Percentiles rank a stretch among this genome's conserved stretches.
Conservation (phyloP, 2,113 vertebrate species). For the Irena cyanogastra region DNA sequence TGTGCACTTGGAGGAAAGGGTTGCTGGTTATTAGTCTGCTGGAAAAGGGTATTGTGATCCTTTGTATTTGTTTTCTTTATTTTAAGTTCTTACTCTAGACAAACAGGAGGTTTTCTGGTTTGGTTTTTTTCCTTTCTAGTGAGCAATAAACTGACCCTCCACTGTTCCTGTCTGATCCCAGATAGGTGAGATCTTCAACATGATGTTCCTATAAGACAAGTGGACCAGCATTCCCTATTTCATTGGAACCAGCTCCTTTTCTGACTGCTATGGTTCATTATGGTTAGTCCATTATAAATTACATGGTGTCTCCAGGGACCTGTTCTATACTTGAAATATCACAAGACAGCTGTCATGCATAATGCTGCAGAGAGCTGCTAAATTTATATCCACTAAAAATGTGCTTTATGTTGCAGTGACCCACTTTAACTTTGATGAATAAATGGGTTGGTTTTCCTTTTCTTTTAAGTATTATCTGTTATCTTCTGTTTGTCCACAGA, state of each 20-base stretch:
- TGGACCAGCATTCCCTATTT: neutral
- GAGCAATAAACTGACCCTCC: neutral
- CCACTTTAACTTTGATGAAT: constrained; percentile 45
- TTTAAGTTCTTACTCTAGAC: neutral
- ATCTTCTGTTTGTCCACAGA: neutral
- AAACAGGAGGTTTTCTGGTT: neutral
- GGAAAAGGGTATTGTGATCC: neutral
- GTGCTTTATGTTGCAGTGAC: constrained; percentile 46
- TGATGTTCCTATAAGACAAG: neutral
- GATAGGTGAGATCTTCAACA: neutral
- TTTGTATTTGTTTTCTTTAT: neutral
- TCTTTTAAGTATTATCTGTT: neutral
- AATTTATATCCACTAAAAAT: constrained; percentile 61
- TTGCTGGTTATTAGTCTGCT: neutral
- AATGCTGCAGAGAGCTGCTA: constrained; percentile 57
- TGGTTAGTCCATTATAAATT: constrained; percentile 57
- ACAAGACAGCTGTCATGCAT: constrained; percentile 55
- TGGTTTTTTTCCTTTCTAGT: neutral
- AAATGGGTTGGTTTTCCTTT: constrained; percentile 9
- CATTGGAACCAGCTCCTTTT: neutral
- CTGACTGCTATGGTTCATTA: constrained; percentile 27
- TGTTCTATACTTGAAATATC: constrained; percentile 58
- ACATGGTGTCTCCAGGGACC: constrained; percentile 27
- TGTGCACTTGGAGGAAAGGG: neutral
- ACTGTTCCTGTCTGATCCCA: neutral